These are phyloP conservation scores for Brassicogethes aeneus DNA, from an alignment of 2,888 invertebrate species.

Conservation along the genomic window DNA sequence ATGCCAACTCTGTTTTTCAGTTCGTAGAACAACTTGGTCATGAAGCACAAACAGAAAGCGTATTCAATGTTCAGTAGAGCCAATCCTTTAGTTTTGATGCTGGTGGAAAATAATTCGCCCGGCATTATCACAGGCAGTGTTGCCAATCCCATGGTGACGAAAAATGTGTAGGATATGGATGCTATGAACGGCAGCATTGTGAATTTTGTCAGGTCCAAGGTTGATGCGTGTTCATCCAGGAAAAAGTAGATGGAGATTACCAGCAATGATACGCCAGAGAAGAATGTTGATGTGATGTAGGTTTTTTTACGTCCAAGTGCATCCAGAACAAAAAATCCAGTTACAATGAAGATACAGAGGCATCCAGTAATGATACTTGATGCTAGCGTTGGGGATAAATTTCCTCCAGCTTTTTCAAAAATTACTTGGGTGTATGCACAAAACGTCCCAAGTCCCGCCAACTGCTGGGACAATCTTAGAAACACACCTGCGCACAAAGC, in stretches of 20 bases:
- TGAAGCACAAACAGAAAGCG: constrained; percentile 2
- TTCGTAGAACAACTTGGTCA: constrained; percentile 28
- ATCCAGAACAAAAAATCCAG: background rate
- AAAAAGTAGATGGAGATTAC: background rate
- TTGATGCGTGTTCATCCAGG: background rate
- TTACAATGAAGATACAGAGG: background rate
- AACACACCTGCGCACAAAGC: background rate
- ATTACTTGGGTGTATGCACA: background rate
- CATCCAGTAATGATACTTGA: background rate
- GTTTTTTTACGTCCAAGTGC: background rate
- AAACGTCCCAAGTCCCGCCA: background rate
- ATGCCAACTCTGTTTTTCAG: constrained; percentile 25
- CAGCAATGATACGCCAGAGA: background rate
- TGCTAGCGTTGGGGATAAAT: background rate
- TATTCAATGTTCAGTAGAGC: constrained; percentile 18
- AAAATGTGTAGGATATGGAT: background rate
- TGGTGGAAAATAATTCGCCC: constrained; percentile 30
- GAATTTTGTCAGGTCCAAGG: background rate
- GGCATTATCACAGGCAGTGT: constrained; percentile 29
- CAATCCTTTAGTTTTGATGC: constrained; percentile 24
- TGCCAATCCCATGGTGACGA: constrained; percentile 21
- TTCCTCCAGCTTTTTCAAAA: background rate
- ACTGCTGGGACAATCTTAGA: background rate
- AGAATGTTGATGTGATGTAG: background rate
- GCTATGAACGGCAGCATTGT: background rate